phyloP scores from a whole-genome alignment of 2,888 invertebrate species.

The Trisateles emortualis region DNA sequence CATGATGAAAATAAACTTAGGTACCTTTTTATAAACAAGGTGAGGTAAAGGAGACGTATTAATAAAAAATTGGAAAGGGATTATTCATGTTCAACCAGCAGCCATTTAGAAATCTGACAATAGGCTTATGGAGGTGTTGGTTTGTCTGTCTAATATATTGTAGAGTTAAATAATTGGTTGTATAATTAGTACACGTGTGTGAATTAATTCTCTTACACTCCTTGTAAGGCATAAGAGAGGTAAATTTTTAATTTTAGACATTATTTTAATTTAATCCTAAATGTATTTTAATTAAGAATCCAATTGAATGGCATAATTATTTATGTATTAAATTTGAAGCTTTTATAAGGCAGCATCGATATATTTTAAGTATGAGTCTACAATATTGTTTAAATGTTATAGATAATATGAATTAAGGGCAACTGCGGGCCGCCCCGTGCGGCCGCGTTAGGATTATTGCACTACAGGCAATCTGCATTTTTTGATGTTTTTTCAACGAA shows the following conservation, averaged over 20 bases:
- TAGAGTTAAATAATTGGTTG: background rate
- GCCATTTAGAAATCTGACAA: background rate
- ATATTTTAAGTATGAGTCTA: constrained; percentile 72
- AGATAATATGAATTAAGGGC: constrained; percentile 77
- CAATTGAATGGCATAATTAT: constrained; percentile 71
- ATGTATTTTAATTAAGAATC: constrained; percentile 79
- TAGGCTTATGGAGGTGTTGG: background rate
- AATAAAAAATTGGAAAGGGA: too few species aligned
- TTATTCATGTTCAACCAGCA: background rate
- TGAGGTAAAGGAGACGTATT: too few species aligned
- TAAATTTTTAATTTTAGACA: constrained; percentile 75
- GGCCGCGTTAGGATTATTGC: constrained; percentile 64
- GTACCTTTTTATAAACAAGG: too few species aligned
- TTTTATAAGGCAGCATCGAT: constrained; percentile 73
- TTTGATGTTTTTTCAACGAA: constrained; percentile 85
- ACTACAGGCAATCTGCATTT: constrained; percentile 75
- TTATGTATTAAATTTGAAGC: constrained; percentile 75
- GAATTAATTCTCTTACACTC: constrained; percentile 65
- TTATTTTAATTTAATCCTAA: constrained; percentile 73
- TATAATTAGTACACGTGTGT: background rate
- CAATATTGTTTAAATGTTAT: constrained; percentile 67
- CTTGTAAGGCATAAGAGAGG: constrained; percentile 68
- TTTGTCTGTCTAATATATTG: background rate
- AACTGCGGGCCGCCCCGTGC: constrained; percentile 53
- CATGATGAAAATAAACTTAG: background rate